These are phyloP conservation scores for Leptinotarsa lineolata DNA, from an alignment of 1,140 invertebrate species.

Conservation along the genomic window DNA sequence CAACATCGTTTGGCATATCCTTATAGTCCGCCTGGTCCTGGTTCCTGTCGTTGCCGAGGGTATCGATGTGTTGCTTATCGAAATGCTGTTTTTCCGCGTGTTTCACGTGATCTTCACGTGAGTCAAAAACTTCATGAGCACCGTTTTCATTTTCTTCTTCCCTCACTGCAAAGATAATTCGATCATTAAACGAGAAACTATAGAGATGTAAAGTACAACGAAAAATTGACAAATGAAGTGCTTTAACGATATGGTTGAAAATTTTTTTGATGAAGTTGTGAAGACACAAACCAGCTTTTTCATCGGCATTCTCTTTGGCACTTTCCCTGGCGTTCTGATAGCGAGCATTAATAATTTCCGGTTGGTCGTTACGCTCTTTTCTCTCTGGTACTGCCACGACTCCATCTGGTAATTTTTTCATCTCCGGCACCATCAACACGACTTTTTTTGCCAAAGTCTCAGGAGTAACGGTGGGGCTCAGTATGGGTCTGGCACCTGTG, in stretches of 20 bases:
- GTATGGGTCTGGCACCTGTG: constrained; percentile 36
- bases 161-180: constrained; percentile 24
- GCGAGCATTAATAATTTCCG: constrained; percentile 36
- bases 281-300: not conserved
- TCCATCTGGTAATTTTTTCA: constrained; percentile 44
- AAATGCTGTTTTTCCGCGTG: constrained; percentile 32
- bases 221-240: too few species aligned
- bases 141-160: constrained; percentile 51
- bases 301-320: constrained; percentile 25
- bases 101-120: constrained; percentile 27
- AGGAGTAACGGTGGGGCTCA: constrained; percentile 46
- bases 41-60: constrained; percentile 26
- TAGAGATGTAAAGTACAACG: too few species aligned
- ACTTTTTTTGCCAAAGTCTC: constrained; percentile 35
- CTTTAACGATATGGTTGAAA: too few species aligned
- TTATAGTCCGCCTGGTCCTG: constrained; percentile 43
- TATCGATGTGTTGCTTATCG: constrained; percentile 33
- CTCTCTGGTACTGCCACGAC: constrained; percentile 45
- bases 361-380: constrained; percentile 42
- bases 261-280: too few species aligned
- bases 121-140: constrained; percentile 49
- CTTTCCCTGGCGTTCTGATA: constrained; percentile 31
- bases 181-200: constrained; percentile 20
- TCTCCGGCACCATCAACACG: constrained; percentile 18
- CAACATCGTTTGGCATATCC: constrained; percentile 36